Evolutionary conservation across 2,797 vertebrate genomes (phyloP).

Genomic region (Natrix natrix): DNA sequence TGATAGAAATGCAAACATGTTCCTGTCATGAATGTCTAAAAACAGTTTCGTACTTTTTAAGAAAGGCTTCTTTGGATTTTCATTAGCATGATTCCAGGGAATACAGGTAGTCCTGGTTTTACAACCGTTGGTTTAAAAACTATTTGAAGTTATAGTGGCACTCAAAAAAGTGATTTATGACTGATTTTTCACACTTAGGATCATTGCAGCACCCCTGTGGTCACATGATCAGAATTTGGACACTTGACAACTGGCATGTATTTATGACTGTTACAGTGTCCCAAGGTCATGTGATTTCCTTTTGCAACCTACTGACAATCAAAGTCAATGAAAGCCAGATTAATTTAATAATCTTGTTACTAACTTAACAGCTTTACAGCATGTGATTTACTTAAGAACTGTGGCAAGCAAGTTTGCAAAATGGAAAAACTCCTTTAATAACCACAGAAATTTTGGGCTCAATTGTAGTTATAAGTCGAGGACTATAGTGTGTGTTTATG

Average conservation of each 20-base stretch:
- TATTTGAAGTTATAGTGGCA: not conserved
- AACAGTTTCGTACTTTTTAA: not conserved
- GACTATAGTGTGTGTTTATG: not conserved
- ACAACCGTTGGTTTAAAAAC: not conserved
- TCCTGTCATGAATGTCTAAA: not conserved
- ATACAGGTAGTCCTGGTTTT: not conserved
- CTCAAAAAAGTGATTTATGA: not conserved
- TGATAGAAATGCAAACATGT: not conserved
- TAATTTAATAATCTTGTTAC: not conserved
- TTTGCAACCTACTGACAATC: not conserved
- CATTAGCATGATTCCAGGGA: not conserved
- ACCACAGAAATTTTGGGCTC: not conserved
- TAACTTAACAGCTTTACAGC: not conserved
- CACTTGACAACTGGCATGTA: not conserved
- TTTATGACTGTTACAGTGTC: not conserved
- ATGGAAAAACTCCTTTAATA: not conserved
- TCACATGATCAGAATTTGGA: not conserved
- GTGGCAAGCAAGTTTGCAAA: not conserved
- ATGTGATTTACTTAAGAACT: not conserved
- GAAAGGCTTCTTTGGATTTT: not conserved
- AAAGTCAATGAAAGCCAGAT: not conserved
- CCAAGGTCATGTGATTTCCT: not conserved
- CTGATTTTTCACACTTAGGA: not conserved
- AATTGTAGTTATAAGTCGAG: not conserved
- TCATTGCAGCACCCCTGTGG: not conserved